These are phyloP conservation scores for Perizoma flavofasciatum DNA, from an alignment of 2,888 invertebrate species.

Conservation along the genomic window DNA sequence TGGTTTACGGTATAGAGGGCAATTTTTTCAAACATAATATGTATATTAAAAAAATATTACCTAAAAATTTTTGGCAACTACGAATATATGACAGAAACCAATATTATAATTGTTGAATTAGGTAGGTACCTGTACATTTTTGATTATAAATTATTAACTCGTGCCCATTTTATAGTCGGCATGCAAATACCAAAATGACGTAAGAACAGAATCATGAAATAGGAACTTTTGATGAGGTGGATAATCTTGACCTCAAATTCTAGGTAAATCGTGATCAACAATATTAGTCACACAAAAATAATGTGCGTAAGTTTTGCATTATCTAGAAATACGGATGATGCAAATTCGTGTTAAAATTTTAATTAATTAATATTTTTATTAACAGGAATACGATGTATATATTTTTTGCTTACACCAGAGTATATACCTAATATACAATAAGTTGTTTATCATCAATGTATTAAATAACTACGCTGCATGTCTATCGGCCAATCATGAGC, in stretches of 20 bases:
- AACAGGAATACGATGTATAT: not conserved
- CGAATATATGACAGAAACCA: too few relatives aligned
- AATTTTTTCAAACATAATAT: too few relatives aligned
- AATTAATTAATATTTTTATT: slow-evolving; percentile 1
- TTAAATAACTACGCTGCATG: too few relatives aligned
- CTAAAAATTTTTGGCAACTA: too few relatives aligned
- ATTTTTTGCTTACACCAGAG: too few relatives aligned
- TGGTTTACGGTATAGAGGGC: too few relatives aligned
- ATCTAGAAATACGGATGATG: slow-evolving; percentile 29
- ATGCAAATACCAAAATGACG: slow-evolving; percentile 24
- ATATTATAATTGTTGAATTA: too few relatives aligned
- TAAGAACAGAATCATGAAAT: slow-evolving; percentile 27
- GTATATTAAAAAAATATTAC: too few relatives aligned
- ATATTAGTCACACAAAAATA: slow-evolving; percentile 38
- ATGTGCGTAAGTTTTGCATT: slow-evolving; percentile 23
- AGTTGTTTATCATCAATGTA: too few relatives aligned
- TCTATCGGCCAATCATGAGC: too few relatives aligned
- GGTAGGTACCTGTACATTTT: too few relatives aligned
- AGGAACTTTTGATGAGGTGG: slow-evolving; percentile 31
- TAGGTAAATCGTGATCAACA: slow-evolving; percentile 40
- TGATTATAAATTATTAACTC: not conserved
- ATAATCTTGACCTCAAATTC: slow-evolving; percentile 43
- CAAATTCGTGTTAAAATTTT: slow-evolving; percentile 21
- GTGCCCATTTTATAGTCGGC: not conserved
- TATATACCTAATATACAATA: too few relatives aligned